These are phyloP conservation scores for Porites lutea DNA, from an alignment of 64 coral and sea anemone species.

Conservation along the genomic window DNA sequence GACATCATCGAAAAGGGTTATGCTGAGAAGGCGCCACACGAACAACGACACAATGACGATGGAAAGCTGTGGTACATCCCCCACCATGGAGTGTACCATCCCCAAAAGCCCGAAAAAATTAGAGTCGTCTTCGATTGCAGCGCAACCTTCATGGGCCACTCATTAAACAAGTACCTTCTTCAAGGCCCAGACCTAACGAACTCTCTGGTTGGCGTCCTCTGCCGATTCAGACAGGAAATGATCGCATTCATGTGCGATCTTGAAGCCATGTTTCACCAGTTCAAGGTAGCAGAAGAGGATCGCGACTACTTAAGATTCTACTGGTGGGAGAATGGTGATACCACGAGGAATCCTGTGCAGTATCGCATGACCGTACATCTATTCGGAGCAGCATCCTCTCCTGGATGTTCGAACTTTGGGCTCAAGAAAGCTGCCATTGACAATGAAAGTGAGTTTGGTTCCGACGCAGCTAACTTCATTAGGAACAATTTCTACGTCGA, in stretches of 20 bases:
- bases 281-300: not conserved
- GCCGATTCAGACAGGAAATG: not conserved
- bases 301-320: not conserved
- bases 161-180: slow-evolving; percentile 28
- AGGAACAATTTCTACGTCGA: not conserved
- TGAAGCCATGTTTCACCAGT: slow-evolving; percentile 20
- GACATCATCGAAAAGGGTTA: not conserved
- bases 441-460: not conserved
- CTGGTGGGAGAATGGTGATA: not conserved
- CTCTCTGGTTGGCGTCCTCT: not conserved
- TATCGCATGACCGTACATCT: slow-evolving; percentile 15
- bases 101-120: slow-evolving; percentile 9
- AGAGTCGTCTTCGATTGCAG: slow-evolving; percentile 13
- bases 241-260: slow-evolving; percentile 15
- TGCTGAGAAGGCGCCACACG: not conserved
- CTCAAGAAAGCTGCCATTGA: not conserved
- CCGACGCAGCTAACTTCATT: not conserved
- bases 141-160: not conserved
- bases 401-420: not conserved
- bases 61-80: slow-evolving; percentile 10
- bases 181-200: slow-evolving; percentile 26
- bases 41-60: not conserved
- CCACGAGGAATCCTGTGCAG: not conserved
- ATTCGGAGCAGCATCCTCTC: slow-evolving; percentile 3
- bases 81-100: slow-evolving; percentile 38